Evolutionary conservation across 2,113 vertebrate genomes (phyloP).

Genomic region (Empidonax traillii): DNA sequence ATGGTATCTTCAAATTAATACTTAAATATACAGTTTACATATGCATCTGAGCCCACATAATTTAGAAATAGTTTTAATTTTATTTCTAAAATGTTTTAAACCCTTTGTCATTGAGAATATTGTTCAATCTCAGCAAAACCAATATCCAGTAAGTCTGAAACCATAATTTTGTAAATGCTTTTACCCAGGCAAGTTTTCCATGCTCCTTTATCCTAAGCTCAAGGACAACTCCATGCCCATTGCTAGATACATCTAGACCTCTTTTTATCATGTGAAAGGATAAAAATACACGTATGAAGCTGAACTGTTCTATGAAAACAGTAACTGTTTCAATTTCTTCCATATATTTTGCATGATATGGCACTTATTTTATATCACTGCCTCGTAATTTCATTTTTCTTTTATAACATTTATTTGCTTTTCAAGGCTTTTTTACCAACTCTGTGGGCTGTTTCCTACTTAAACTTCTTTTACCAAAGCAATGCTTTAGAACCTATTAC

Average conservation of each 20-base stretch:
- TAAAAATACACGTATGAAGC: background rate
- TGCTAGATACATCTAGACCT: background rate
- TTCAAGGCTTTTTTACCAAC: background rate
- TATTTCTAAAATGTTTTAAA: background rate
- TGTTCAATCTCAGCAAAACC: background rate
- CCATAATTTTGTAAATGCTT: background rate
- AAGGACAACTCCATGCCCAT: background rate
- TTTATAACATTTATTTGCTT: constrained; percentile 4
- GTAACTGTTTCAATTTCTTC: background rate
- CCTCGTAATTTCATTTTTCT: constrained; percentile 4
- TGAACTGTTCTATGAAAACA: background rate
- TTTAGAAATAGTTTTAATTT: background rate
- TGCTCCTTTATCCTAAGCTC: background rate
- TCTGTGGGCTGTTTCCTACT: constrained; percentile 13
- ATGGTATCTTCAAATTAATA: background rate
- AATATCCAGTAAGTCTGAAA: background rate
- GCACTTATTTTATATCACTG: constrained; percentile 1
- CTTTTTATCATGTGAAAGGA: background rate
- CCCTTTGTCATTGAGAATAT: background rate
- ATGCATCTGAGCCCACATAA: rapidly evolving
- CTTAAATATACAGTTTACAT: background rate
- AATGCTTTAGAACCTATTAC: background rate
- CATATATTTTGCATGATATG: background rate
- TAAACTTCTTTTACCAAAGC: constrained; percentile 13
- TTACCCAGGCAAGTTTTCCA: background rate